phyloP scores from a whole-genome alignment of 2,797 vertebrate genomes.

The Chaenodraco wilsoni region DNA sequence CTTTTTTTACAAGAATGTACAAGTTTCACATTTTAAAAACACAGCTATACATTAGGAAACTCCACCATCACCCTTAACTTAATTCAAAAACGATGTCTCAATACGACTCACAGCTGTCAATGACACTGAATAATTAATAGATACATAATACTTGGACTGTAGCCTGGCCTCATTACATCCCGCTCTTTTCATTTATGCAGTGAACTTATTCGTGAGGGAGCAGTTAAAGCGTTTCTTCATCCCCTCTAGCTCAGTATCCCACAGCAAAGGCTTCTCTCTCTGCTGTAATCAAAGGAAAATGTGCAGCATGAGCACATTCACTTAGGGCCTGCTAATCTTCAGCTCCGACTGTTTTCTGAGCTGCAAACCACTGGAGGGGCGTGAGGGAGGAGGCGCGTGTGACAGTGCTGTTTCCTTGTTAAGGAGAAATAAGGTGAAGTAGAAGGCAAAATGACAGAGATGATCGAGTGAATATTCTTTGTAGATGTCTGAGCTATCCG shows the following conservation, averaged over 20 bases:
- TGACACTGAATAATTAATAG: conserved; percentile 65
- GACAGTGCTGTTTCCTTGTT: conserved; percentile 36
- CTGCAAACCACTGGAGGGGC: conserved; percentile 36
- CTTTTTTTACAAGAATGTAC: not conserved
- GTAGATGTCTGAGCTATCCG: conserved; percentile 44
- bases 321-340: conserved; percentile 67
- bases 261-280: conserved; percentile 48
- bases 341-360: conserved; percentile 43
- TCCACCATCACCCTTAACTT: conserved; percentile 4
- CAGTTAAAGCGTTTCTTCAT: conserved; percentile 54
- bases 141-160: conserved; percentile 49
- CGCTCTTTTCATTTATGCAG: conserved; percentile 46
- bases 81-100: conserved; percentile 21
- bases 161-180: conserved; percentile 58
- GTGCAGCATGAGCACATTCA: conserved; percentile 67
- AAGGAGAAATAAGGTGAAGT: conserved; percentile 6
- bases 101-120: conserved; percentile 42
- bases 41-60: conserved; percentile 8
- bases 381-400: conserved; percentile 6
- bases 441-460: conserved; percentile 23
- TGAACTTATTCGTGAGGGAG: conserved; percentile 52
- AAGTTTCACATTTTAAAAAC: conserved; percentile 5
- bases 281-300: conserved; percentile 70
- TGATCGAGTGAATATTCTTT: conserved; percentile 25
- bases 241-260: conserved; percentile 44